Percentiles rank a stretch among this genome's conserved stretches.
Evolutionary conservation across 2,113 vertebrate genomes (phyloP).

Genomic region (Tupaia tana): DNA sequence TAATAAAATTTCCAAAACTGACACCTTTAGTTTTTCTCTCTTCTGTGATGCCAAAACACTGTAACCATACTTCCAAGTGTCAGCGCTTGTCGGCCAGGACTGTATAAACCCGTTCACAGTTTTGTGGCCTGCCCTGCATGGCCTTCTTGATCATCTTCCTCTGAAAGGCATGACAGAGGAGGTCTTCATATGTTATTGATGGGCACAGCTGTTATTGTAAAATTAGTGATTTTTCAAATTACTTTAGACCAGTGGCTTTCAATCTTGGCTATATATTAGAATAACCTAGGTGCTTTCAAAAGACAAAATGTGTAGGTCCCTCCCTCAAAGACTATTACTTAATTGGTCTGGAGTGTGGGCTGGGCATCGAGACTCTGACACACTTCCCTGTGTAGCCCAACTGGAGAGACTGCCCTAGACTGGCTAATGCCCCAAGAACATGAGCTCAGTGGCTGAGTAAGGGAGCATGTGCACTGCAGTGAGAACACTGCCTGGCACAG

Average conservation of each 20-base stretch:
- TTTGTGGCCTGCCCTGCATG: not conserved
- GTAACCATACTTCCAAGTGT: conserved; percentile 57
- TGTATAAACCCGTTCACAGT: not conserved
- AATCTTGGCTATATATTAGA: not conserved
- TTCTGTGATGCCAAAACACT: conserved; percentile 33
- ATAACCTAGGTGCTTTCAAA: not conserved
- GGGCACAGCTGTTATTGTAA: not conserved
- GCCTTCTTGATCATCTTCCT: not conserved
- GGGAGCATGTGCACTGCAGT: not conserved
- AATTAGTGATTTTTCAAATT: not conserved
- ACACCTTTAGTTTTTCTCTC: not conserved
- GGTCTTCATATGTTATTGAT: not conserved
- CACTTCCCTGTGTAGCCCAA: not conserved
- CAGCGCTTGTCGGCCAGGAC: not conserved
- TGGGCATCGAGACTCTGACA: not conserved
- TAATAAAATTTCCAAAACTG: conserved; percentile 16
- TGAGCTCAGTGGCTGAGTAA: not conserved
- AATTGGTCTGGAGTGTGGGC: not conserved
- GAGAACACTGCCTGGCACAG: not conserved
- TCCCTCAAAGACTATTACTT: not conserved
- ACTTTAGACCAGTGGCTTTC: not conserved
- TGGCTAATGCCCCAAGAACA: not conserved
- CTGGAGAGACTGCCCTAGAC: not conserved
- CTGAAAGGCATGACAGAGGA: not conserved
- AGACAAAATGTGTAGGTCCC: not conserved